A percentile compares a stretch with the other conserved stretches of the same genome.
These are phyloP conservation scores for Campylomormyrus numenius DNA, from an alignment of 2,113 vertebrate species.

Conservation along the genomic window DNA sequence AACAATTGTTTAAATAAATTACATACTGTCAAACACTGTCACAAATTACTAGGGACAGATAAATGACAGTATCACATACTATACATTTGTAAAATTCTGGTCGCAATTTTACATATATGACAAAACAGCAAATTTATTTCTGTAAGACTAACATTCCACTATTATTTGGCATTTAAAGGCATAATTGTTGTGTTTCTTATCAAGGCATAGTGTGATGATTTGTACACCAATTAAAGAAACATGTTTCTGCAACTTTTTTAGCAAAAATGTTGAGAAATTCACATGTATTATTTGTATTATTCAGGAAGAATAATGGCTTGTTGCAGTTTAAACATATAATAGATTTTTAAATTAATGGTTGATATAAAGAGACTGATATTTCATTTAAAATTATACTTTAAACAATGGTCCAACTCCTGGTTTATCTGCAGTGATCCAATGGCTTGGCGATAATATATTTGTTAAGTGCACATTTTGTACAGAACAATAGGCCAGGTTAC, in stretches of 20 bases:
- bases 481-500: neutral
- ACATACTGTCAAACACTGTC: neutral
- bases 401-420: neutral
- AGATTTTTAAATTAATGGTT: neutral
- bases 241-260: neutral
- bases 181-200: neutral
- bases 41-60: neutral
- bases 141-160: neutral
- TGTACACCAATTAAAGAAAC: neutral
- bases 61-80: neutral
- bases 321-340: neutral
- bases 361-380: neutral
- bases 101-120: neutral
- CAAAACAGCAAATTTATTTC: neutral
- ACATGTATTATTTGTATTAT: neutral
- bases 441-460: neutral
- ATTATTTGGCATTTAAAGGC: conserved; percentile 1
- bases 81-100: neutral
- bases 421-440: neutral
- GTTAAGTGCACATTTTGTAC: neutral
- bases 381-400: neutral
- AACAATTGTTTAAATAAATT: neutral
- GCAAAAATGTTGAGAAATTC: neutral
- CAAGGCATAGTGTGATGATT: neutral
- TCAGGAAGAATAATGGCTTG: neutral